Conservation (phyloP, 2,797 vertebrate genomes). For the Spea hammondii region DNA sequence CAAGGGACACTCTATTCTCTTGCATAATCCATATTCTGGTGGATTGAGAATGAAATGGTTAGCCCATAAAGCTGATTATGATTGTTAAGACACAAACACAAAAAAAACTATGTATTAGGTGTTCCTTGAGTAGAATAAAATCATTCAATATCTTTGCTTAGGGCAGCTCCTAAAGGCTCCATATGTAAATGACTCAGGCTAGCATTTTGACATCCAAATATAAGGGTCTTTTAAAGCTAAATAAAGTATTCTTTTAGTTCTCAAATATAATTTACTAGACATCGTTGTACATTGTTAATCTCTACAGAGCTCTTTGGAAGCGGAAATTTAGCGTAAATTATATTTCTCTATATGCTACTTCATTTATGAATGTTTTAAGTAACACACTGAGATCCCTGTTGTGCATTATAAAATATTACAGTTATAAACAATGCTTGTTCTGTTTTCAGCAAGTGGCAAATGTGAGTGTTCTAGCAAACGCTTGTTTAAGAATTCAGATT, state of each 20-base stretch:
- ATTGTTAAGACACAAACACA: too few species aligned
- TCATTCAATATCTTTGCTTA: too few species aligned
- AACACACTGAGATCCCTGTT: slow-evolving; percentile 29
- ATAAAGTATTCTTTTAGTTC: slow-evolving; percentile 29
- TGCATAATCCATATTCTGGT: too few species aligned
- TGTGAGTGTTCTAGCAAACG: slow-evolving; percentile 21
- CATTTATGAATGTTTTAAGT: slow-evolving; percentile 41
- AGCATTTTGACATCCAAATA: too few species aligned
- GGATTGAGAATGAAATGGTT: too few species aligned
- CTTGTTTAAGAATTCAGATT: slow-evolving; percentile 29
- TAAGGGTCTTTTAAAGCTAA: slow-evolving; percentile 15
- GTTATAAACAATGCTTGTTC: slow-evolving; percentile 34
- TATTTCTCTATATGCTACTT: slow-evolving; percentile 42
- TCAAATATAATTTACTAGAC: slow-evolving; percentile 34
- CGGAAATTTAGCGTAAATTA: slow-evolving; percentile 40
- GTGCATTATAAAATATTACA: slow-evolving; percentile 31
- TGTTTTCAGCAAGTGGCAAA: slow-evolving; percentile 21
- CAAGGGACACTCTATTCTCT: too few species aligned
- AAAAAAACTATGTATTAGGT: too few species aligned
- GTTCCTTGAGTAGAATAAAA: too few species aligned
- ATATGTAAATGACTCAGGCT: too few species aligned
- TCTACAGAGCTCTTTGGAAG: slow-evolving; percentile 31
- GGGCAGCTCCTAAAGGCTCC: too few species aligned
- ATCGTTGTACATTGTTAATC: slow-evolving; percentile 33
- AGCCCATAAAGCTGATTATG: too few species aligned